phyloP scores from a whole-genome alignment of 2,888 invertebrate species.

The Euclidia mi region DNA sequence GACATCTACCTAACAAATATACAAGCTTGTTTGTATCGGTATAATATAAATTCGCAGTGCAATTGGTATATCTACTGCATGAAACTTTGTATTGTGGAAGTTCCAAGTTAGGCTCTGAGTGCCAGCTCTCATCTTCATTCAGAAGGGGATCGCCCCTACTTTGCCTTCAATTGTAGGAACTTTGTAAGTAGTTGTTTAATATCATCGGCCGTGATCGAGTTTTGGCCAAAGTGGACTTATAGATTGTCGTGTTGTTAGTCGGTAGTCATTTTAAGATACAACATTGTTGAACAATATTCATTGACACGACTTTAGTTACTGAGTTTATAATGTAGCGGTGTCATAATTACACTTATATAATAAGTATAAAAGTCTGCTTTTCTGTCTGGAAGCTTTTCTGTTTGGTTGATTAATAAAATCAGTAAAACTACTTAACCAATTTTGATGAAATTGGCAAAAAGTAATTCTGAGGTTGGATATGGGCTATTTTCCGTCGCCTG shows the following conservation, averaged over 20 bases:
- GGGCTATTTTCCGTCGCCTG: too few relatives aligned
- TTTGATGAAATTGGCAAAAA: too few relatives aligned
- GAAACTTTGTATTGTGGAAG: constrained; percentile 42
- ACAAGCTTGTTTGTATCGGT: constrained; percentile 23
- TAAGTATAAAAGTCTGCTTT: too few relatives aligned
- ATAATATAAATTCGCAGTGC: constrained; percentile 16
- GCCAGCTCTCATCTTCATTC: constrained; percentile 43
- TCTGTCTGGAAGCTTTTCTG: too few relatives aligned
- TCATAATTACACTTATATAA: too few relatives aligned
- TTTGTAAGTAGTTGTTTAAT: constrained; percentile 26
- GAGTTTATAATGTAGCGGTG: too few relatives aligned
- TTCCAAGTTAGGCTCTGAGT: constrained; percentile 38
- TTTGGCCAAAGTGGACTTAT: constrained; percentile 13
- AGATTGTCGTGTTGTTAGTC: constrained; percentile 1
- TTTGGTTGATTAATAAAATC: too few relatives aligned
- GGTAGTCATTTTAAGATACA: too few relatives aligned
- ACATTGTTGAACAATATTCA: too few relatives aligned
- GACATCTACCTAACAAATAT: not conserved
- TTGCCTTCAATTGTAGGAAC: constrained; percentile 5
- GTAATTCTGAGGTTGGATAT: too few relatives aligned
- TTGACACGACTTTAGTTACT: too few relatives aligned
- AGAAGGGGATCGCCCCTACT: constrained; percentile 12
- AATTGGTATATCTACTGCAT: constrained; percentile 31
- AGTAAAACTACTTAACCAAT: too few relatives aligned
- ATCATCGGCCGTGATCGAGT: constrained; percentile 24